Conservation (phyloP, 2,888 invertebrate genomes). For the Clitarchus hookeri region DNA sequence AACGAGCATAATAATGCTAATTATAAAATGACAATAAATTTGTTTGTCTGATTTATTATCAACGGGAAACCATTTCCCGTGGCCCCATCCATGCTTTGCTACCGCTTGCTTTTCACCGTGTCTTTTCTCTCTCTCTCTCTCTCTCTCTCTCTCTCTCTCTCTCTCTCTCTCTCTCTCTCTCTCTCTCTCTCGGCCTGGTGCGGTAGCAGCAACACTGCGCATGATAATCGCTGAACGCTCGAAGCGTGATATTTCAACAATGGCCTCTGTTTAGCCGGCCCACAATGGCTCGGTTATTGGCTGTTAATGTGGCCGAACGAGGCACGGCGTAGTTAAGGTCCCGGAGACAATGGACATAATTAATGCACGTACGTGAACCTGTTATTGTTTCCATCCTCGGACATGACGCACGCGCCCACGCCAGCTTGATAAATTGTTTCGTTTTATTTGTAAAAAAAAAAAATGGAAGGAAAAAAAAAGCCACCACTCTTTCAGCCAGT, state of each 20-base stretch:
- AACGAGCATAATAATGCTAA: slow-evolving; percentile 8
- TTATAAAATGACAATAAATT: not conserved
- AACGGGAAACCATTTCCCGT: not conserved
- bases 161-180: not conserved
- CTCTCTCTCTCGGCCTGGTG: not conserved
- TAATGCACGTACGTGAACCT: slow-evolving; percentile 18
- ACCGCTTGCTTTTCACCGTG: not conserved
- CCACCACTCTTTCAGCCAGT: not conserved
- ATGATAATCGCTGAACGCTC: not conserved
- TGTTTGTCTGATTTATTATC: slow-evolving; percentile 2
- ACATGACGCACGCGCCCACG: not conserved
- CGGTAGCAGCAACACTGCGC: no score
- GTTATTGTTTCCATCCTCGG: slow-evolving; percentile 18
- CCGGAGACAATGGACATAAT: slow-evolving; percentile 22
- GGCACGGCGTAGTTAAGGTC: not conserved
- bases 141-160: not conserved
- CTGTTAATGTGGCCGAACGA: slow-evolving; percentile 25
- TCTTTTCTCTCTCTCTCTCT: not conserved
- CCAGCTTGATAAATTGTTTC: slow-evolving; percentile 9
- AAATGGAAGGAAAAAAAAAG: not conserved
- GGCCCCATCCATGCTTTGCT: not conserved
- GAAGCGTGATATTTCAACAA: slow-evolving; percentile 16
- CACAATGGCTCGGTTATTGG: slow-evolving; percentile 20
- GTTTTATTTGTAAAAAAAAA: not conserved
- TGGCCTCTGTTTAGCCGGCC: slow-evolving; percentile 20